phyloP scores from a whole-genome alignment of 2,888 invertebrate species.

The Eilema sororculum region DNA sequence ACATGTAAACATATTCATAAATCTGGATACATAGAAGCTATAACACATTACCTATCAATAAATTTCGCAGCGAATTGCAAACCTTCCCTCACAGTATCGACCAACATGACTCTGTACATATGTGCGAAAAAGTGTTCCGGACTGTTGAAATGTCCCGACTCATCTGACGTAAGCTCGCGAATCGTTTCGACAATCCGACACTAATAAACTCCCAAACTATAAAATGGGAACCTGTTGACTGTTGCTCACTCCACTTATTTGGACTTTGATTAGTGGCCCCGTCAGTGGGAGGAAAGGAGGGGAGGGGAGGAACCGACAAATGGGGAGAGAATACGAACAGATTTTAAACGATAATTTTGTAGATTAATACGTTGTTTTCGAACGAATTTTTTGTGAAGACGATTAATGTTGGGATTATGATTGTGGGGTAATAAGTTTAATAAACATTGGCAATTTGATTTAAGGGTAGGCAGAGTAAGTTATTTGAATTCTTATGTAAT shows the following conservation, averaged over 20 bases:
- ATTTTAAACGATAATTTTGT: not conserved
- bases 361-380: not conserved
- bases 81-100: not conserved
- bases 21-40: not conserved
- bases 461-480: not conserved
- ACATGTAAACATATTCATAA: no score
- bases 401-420: not conserved
- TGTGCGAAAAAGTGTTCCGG: not conserved
- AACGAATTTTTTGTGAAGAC: not conserved
- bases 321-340: not conserved
- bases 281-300: no score
- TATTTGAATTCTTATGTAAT: not conserved
- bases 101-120: not conserved
- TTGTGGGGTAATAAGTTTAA: not conserved
- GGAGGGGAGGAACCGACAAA: no score
- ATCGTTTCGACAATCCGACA: not conserved
- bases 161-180: not conserved
- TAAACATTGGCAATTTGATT: no score
- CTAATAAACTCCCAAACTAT: constrained; percentile 5
- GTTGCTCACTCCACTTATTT: constrained; percentile 13
- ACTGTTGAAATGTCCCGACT: not conserved
- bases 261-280: constrained; percentile 22
- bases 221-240: constrained; percentile 21
- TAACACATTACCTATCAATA: not conserved
- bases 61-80: not conserved